Percentiles rank a stretch among this genome's conserved stretches.
These are phyloP conservation scores for Potamarius usumacintae DNA, from an alignment of 2,113 vertebrate species.

Conservation along the genomic window DNA sequence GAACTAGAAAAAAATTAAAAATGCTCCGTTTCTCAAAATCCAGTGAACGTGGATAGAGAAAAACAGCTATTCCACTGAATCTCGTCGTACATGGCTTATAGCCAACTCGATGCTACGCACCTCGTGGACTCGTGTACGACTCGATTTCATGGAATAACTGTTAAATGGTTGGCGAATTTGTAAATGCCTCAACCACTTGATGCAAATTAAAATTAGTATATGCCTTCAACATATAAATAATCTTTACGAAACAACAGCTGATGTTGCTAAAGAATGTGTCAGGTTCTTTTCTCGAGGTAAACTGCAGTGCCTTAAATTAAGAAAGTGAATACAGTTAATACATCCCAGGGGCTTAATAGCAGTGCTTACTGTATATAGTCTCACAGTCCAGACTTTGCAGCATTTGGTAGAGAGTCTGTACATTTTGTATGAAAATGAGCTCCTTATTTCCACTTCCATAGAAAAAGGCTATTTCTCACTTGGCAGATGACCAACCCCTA, in stretches of 20 bases:
- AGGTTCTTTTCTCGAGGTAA: not conserved
- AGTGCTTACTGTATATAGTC: not conserved
- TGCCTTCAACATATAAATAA: not conserved
- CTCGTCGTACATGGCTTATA: no score
- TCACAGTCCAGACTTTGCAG: not conserved
- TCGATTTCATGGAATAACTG: not conserved
- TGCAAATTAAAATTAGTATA: not conserved
- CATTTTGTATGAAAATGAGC: not conserved
- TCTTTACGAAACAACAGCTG: not conserved
- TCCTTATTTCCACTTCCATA: not conserved
- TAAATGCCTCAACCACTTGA: not conserved
- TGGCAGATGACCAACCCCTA: not conserved
- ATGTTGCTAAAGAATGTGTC: not conserved
- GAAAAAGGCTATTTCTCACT: not conserved
- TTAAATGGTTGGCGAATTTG: not conserved
- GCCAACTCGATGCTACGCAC: no score
- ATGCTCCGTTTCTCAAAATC: no score
- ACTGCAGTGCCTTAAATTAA: not conserved
- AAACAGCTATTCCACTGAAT: no score
- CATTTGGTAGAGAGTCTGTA: not conserved
- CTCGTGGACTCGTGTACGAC: no score
- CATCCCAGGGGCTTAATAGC: not conserved
- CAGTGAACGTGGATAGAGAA: no score
- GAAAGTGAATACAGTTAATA: not conserved
- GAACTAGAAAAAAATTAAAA: no score